Conservation (phyloP, 2,797 vertebrate species). For the Xerus rutilus region DNA sequence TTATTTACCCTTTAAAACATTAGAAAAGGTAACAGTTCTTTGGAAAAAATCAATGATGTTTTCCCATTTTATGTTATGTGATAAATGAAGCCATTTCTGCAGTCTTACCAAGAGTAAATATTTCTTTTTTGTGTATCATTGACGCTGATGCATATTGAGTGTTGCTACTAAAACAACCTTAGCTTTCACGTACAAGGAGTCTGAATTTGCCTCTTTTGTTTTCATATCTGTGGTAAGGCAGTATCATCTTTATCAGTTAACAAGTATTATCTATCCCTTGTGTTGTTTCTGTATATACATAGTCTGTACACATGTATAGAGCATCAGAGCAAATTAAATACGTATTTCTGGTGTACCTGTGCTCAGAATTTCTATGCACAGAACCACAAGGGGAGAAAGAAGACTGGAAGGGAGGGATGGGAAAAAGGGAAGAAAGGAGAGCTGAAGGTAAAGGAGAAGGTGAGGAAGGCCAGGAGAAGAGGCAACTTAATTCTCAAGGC, state of each 20-base stretch:
- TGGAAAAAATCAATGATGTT: conserved; percentile 22
- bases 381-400: not conserved
- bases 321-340: not conserved
- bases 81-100: not conserved
- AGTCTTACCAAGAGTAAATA: conserved; percentile 24
- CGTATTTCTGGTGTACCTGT: not conserved
- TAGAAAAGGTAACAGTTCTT: not conserved
- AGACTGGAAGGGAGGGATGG: not conserved
- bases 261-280: not conserved
- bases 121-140: not conserved
- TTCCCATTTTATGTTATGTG: not conserved
- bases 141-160: not conserved
- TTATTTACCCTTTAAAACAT: conserved; percentile 5
- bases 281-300: not conserved
- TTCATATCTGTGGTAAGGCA: not conserved
- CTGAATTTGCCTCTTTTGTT: not conserved
- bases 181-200: not conserved
- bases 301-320: not conserved
- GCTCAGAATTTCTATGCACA: not conserved
- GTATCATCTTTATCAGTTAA: not conserved
- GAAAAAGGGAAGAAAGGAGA: no score
- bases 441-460: not conserved
- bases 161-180: not conserved
- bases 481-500: not conserved
- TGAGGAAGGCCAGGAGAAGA: not conserved